Conservation (phyloP, 2,888 invertebrate genomes). For the Chelonus formosanus region DNA sequence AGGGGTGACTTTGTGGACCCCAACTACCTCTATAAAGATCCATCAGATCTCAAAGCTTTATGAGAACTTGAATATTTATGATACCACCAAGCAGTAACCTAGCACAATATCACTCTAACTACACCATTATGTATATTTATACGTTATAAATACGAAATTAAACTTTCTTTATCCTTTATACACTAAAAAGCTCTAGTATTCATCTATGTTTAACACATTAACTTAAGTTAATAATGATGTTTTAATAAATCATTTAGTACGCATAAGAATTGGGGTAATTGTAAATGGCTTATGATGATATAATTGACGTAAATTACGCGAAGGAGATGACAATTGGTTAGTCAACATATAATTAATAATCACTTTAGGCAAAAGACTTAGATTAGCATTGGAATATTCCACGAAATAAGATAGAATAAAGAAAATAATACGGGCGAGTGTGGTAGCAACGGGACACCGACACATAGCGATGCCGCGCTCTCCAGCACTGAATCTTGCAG, state of each 20-base stretch:
- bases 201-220: no score
- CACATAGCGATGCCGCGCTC: constrained; percentile 63
- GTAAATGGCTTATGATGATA: constrained; percentile 10
- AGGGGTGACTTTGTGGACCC: constrained; percentile 56
- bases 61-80: constrained; percentile 4
- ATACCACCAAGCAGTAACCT: no score
- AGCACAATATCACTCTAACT: no score
- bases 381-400: not conserved
- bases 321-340: not conserved
- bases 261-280: not conserved
- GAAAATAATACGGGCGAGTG: constrained; percentile 44
- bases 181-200: no score
- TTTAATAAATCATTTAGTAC: no score
- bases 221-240: no score
- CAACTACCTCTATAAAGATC: constrained; percentile 67
- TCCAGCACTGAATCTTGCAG: constrained; percentile 54
- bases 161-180: no score
- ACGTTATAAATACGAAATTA: no score
- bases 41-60: constrained; percentile 52
- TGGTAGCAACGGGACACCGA: constrained; percentile 56
- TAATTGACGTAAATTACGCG: not conserved
- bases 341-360: not conserved
- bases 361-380: not conserved
- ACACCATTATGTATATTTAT: no score
- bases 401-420: constrained; percentile 14